Conservation (phyloP, 2,113 vertebrate species). For the Dicrurus megarhynchus region DNA sequence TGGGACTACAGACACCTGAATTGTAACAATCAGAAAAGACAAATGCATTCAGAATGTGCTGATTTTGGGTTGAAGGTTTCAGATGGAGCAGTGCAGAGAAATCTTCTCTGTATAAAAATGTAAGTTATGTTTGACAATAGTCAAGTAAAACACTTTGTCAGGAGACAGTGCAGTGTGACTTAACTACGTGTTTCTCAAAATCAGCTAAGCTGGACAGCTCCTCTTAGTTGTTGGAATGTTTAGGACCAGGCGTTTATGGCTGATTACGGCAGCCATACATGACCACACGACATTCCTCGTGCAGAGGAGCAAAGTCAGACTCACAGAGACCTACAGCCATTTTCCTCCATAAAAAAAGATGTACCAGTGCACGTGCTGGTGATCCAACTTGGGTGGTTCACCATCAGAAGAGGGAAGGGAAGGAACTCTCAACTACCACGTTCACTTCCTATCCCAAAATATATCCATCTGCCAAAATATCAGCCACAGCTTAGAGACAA, state of each 20-base stretch:
- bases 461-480: neutral
- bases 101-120: neutral
- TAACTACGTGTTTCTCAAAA: fast-evolving
- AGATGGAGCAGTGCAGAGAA: neutral
- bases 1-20: neutral
- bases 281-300: neutral
- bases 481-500: neutral
- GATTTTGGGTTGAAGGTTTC: neutral
- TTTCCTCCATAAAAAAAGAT: neutral
- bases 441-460: neutral
- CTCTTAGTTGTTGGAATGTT: neutral
- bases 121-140: neutral
- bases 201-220: neutral
- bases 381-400: neutral
- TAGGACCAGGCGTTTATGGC: neutral
- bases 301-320: neutral
- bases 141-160: neutral
- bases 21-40: neutral
- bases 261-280: neutral
- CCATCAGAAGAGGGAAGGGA: neutral
- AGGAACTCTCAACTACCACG: neutral
- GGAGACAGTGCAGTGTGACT: neutral
- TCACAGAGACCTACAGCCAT: neutral
- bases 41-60: neutral
- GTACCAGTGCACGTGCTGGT: neutral